Evolutionary conservation across 2,797 vertebrate species (phyloP), one percentile per base, ranked within the genome.

Genomic region (Anas georgica): DNA sequence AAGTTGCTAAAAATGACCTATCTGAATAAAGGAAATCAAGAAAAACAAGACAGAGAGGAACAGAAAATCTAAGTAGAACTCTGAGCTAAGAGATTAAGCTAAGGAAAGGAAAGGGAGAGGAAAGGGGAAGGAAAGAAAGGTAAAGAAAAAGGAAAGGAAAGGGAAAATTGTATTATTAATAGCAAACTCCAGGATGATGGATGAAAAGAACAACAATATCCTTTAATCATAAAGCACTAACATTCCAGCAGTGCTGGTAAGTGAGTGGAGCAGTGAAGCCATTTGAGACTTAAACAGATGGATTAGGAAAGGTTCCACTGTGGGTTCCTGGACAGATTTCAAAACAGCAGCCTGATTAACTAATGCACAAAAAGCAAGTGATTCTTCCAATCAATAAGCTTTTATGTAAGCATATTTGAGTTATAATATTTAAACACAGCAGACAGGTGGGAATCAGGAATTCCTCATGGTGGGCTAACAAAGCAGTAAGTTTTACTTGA

Each of bases 171-270:
- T 94, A 88, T 97, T 97, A 94, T 95, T 97, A 96, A 97, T 97
- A 97, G 92, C 62, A 94, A 97, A 97, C 76, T 97, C 88, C 74
- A 94, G 85, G 37, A 96, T 97, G 95, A 97, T 95, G 94, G 96
- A 97, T 97, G 94, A 97, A 97, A 97, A 97, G 92, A 97, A 95
- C 89, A 97, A 97, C 86, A 92, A 86, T 94, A 97, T 96, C 81
- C 91, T 97, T 98, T 98, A 97, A 97, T 96, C 97, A 97, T 95
- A 97, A 96, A 93, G 85, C 90, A 96, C 89, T 97, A 97, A 95
- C 86, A 96, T 97, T 97, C 96, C 77, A 96, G 91, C 93, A 97
- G 94, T 95, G 93, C 93, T 96, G 75, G 90, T 96, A 95, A 94
- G 93, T 96, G 76, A 96, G 94, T 90, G 59, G 94, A 97, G 91